Base-by-base conservation (phyloP, 2,888 invertebrate species). In the Diarsia mendica region DNA sequence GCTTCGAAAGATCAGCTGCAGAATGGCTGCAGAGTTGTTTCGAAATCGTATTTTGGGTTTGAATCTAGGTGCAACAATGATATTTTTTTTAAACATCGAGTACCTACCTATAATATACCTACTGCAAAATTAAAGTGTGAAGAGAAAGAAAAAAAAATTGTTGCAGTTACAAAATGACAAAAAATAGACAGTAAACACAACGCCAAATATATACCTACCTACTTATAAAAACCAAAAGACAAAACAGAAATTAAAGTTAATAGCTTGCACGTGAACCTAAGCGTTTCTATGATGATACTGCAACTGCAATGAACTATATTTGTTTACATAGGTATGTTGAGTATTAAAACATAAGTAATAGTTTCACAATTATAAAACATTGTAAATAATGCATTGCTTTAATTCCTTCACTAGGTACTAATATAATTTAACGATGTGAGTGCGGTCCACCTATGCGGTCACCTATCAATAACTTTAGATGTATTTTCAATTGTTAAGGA, bases 101-200 rank as follows among this genome's bases (percentile, higher is more conserved):
- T n/a, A n/a, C n/a, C n/a, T n/a, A n/a, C n/a, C n/a, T n/a, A n/a
- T n/a, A n/a, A n/a, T n/a, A n/a, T n/a, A n/a, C 15, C 18, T 44
- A 53, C 23, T 55, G 11, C n/a, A 44, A 44, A 76, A 39, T 48
- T 46, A 51, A 75, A 49, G 8, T 39, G 39, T 39, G 39, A 39
- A 39, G 6, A 39, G 28, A 39, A 39, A 39, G 39, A 39, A 39
- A 39, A 39, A 39, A 39, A 8, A 39, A 8, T 28, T 28, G 39
- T 39, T 6, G 39, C 39, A 6, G 39, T 8, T 39, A 39, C 6
- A 39, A 39, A 39, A 39, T 39, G 39, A 39, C 5, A 39, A 39
- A 39, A 39, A 39, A 28, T 28, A 39, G 39, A 8, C 39, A 39
- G 39, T 39, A 39, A 6, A 39, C 39, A 39, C 39, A 39, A 39